These are phyloP conservation scores for Bicyclus anynana DNA, from an alignment of 1,140 invertebrate genomes.

Conservation along the genomic window DNA sequence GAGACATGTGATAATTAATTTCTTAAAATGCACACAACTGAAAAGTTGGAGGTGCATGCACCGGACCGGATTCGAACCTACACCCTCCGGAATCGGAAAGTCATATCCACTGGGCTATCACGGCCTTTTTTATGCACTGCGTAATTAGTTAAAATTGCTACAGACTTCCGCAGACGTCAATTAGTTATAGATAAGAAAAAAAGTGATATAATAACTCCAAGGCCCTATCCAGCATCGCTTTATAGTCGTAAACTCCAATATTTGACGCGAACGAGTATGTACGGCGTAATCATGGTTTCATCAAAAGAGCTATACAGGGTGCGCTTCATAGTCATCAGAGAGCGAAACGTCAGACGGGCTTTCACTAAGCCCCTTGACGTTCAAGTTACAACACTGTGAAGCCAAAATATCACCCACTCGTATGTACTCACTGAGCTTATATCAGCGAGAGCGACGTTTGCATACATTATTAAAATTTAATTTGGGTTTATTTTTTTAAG, in stretches of 20 bases:
- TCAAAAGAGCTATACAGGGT: constrained; percentile 57
- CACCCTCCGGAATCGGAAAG: too few species aligned
- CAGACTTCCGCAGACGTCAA: too few species aligned
- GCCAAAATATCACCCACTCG: constrained; percentile 38
- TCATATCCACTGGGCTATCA: too few species aligned
- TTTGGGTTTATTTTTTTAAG: background rate
- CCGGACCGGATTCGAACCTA: too few species aligned
- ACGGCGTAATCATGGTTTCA: constrained; percentile 68
- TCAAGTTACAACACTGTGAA: constrained; percentile 2
- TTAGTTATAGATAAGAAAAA: too few species aligned
- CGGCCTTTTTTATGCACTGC: too few species aligned
- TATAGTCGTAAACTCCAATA: background rate
- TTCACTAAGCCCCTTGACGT: constrained; percentile 53
- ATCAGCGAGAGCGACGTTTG: background rate
- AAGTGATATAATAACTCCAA: background rate
- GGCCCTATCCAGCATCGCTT: constrained; percentile 4
- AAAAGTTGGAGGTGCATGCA: too few species aligned
- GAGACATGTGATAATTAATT: too few species aligned
- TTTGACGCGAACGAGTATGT: constrained; percentile 31
- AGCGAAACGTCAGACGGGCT: constrained; percentile 48
- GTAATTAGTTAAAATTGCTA: too few species aligned
- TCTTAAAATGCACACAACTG: too few species aligned
- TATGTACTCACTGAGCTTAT: constrained; percentile 8
- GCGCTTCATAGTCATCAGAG: constrained; percentile 45
- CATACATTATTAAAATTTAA: background rate